Evolutionary conservation across 2,113 vertebrate species (phyloP).

Genomic region (Clarias magur): DNA sequence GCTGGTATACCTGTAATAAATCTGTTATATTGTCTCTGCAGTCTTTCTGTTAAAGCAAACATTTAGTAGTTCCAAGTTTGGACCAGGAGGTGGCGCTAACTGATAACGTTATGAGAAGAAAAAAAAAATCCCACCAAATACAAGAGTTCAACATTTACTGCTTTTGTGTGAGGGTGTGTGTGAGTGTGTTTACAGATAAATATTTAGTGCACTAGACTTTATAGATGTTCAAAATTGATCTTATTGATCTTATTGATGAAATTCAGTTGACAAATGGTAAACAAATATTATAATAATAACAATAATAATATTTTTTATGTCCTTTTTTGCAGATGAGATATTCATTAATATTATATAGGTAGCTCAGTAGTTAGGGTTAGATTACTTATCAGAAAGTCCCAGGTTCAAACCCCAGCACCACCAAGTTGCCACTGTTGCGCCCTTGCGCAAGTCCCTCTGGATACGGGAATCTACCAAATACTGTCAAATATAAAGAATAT

Average conservation of each 20-base stretch:
- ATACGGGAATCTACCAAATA: too few species aligned
- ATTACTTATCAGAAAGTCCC: too few species aligned
- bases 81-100: slow-evolving; percentile 26
- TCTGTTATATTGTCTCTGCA: background rate
- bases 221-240: background rate
- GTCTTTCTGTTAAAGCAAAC: background rate
- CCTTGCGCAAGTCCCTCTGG: too few species aligned
- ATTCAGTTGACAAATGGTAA: background rate
- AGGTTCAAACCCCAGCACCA: too few species aligned
- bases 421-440: too few species aligned
- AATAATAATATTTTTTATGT: background rate
- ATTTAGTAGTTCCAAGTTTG: background rate
- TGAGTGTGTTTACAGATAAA: background rate
- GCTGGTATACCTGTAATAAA: background rate
- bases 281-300: background rate
- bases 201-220: background rate
- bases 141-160: background rate
- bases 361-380: too few species aligned
- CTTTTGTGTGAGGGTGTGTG: too few species aligned
- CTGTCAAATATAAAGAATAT: background rate
- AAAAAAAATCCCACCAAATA: background rate
- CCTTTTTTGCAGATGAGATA: background rate
- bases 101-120: background rate
- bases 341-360: background rate
- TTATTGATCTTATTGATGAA: too few species aligned